Conservation (phyloP, 1,140 invertebrate species). For the Drosophila sechellia region DNA sequence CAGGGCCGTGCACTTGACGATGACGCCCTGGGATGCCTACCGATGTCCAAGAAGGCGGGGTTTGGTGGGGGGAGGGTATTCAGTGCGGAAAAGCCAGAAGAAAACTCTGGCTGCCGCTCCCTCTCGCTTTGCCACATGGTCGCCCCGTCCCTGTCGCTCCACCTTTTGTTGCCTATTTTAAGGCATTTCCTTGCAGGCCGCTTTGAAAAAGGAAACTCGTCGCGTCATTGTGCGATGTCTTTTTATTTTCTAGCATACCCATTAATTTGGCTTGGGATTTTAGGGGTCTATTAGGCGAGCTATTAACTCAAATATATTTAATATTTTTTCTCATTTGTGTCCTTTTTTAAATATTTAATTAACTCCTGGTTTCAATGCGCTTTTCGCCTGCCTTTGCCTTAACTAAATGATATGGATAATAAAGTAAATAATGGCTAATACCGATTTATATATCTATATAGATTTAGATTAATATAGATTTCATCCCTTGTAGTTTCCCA, state of each 20-base stretch:
- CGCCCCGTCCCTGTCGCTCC: constrained; percentile 4
- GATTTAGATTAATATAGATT: too few relatives aligned
- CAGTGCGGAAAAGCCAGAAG: constrained; percentile 10
- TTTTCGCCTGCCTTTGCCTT: too few relatives aligned
- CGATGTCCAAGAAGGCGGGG: constrained; percentile 4
- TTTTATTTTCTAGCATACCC: constrained; percentile 8
- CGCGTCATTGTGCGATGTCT: constrained; percentile 36
- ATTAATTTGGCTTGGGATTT: neutral
- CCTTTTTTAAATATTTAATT: too few relatives aligned
- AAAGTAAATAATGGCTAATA: too few relatives aligned
- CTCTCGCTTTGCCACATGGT: neutral
- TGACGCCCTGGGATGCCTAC: constrained; percentile 31
- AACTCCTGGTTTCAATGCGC: too few relatives aligned
- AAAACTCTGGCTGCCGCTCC: constrained; percentile 6
- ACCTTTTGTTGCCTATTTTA: constrained; percentile 43
- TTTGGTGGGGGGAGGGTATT: neutral
- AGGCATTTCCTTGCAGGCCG: constrained; percentile 41
- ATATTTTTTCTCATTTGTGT: too few relatives aligned
- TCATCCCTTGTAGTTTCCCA: neutral
- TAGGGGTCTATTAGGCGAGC: neutral
- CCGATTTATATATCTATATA: too few relatives aligned
- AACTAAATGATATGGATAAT: too few relatives aligned
- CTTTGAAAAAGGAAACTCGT: constrained; percentile 49
- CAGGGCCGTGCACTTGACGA: constrained; percentile 56
- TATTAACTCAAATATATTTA: too few relatives aligned